Percentiles rank a stretch among this genome's conserved stretches.
phyloP scores from a whole-genome alignment of 1,140 invertebrate genomes.

The Chelonus insularis region DNA sequence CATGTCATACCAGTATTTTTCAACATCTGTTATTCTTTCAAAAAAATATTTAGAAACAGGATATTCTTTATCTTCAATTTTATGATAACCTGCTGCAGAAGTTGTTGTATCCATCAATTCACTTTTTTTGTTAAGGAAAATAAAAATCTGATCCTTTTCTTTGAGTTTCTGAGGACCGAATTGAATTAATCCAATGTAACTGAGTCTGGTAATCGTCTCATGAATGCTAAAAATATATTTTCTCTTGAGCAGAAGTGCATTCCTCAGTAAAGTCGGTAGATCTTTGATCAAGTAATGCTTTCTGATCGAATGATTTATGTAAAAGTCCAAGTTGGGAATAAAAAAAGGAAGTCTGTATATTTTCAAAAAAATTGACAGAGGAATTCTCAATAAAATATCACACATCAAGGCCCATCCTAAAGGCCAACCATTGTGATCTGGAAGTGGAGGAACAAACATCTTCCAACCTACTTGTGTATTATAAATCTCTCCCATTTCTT shows the following conservation, averaged over 20 bases:
- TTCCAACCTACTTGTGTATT: conserved; percentile 67
- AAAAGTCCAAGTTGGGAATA: conserved; percentile 65
- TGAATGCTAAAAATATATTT: conserved; percentile 69
- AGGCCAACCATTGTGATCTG: conserved; percentile 64
- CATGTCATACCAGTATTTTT: conserved; percentile 76
- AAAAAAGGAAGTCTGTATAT: conserved; percentile 66
- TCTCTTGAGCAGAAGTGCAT: conserved; percentile 63
- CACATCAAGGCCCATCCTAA: conserved; percentile 76
- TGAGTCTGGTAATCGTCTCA: conserved; percentile 63
- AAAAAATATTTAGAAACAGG: conserved; percentile 64
- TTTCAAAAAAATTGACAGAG: conserved; percentile 72
- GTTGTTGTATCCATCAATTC: conserved; percentile 69
- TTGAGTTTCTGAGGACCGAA: conserved; percentile 69
- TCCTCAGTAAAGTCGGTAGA: conserved; percentile 59
- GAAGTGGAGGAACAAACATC: conserved; percentile 75
- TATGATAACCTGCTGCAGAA: conserved; percentile 67
- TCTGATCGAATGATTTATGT: conserved; percentile 70
- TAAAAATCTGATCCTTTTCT: conserved; percentile 73
- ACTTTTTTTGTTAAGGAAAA: conserved; percentile 70
- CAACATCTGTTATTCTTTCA: conserved; percentile 60
- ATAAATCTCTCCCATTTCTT: conserved; percentile 61
- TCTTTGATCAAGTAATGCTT: conserved; percentile 68
- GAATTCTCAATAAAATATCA: conserved; percentile 73
- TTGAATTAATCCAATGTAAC: conserved; percentile 72
- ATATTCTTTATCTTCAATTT: conserved; percentile 66